Evolutionary conservation across 2,888 invertebrate species (phyloP), one percentile per base, ranked within the genome.

Genomic region (Disparrhopalites patrizii): DNA sequence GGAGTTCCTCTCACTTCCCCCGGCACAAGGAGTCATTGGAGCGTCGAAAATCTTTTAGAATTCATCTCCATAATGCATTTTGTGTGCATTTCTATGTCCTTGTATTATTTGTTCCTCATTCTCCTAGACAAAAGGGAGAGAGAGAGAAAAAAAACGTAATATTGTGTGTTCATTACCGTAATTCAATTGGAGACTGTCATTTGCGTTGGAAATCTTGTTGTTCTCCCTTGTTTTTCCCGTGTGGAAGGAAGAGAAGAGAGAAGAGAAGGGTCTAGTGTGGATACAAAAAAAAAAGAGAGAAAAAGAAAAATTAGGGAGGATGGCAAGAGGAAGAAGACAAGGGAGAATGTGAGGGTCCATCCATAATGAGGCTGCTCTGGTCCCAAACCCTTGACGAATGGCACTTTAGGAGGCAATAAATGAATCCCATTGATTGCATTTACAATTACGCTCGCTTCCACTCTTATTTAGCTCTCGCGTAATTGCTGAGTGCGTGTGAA

Each of bases 381-480:
- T n/a, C n/a, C 20, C 47, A 60, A 27, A 58, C 61, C 51, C 51
- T 61, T 61, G 61, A 61, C 61, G 61, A 51, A 61, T 60, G 60
- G 33, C 50, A 47, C 60, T 60, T n/a, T 60, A 60, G 30, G 60
- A 60, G 33, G 50, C 60, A 50, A 50, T 58, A 58, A 58, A 58
- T 61, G 61, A 51, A 51, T 61, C 51, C 52, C 61, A 61, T 61
- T 61, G 61, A 61, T 61, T 61, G 31, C 51, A 61, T 61, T 61
- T 50, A 61, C 61, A 51, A 61, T 25, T 58, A 27, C 25, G 43
- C n/a, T 58, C 43, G 58, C 55, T 52, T 33, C 61, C 25, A 61
- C 51, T 61, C n/a, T 36, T 52, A 61, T 51, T 61, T 61, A 51
- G 51, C 61, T 51, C 52, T 51, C n/a, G n/a, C n/a, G 36, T 61